Conservation (phyloP, 2,797 vertebrate species). For the Petrocephalus sullivani region DNA sequence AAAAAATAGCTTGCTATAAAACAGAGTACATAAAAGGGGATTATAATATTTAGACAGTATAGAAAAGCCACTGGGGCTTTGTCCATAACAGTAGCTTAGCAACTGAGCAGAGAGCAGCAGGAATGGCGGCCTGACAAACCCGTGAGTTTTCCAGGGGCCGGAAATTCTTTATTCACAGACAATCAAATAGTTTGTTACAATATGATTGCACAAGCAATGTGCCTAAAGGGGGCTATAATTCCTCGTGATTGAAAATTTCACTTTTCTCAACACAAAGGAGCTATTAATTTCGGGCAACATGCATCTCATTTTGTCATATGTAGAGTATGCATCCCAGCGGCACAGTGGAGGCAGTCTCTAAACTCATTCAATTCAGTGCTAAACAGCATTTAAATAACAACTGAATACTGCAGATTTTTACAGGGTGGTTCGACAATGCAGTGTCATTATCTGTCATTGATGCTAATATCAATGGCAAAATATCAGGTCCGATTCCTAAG, state of each 20-base stretch:
- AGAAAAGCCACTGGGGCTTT: neutral
- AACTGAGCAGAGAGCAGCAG: neutral
- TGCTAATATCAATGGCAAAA: neutral
- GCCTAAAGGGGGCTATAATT: neutral
- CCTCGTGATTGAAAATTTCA: neutral
- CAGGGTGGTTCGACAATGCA: neutral
- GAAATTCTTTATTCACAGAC: neutral
- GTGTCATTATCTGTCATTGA: neutral
- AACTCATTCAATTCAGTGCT: neutral
- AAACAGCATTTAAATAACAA: neutral
- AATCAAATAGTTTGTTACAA: neutral
- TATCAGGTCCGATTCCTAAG: neutral
- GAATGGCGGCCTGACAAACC: neutral
- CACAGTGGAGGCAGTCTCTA: neutral
- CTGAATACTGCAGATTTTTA: neutral
- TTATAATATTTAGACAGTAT: neutral
- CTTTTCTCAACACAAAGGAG: neutral
- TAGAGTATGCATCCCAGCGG: neutral
- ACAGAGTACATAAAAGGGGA: neutral
- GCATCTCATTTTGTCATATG: neutral
- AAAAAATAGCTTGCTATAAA: neutral
- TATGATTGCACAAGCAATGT: neutral
- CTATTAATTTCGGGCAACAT: neutral
- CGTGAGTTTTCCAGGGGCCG: neutral
- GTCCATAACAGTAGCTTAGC: neutral